These are phyloP conservation scores for Phalacrocorax brasilianus DNA, from an alignment of 2,113 vertebrate species.

Conservation along the genomic window DNA sequence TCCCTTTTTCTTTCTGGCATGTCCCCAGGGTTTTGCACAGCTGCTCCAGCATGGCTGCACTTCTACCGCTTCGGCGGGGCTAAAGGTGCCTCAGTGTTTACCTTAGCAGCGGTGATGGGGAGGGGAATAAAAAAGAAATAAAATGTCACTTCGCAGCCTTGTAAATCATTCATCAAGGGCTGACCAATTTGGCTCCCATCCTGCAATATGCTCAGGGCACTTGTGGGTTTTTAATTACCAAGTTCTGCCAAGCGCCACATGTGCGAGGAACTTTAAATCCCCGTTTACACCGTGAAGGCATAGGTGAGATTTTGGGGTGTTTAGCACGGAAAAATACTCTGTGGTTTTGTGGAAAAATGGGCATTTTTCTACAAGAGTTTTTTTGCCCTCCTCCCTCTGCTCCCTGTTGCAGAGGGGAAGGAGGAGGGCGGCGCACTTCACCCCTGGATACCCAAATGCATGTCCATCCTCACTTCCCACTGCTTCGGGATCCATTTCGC, in stretches of 20 bases:
- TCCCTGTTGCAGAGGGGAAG: not conserved
- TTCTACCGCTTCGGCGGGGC: not conserved
- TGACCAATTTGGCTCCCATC: constrained; percentile 64
- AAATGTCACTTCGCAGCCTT: constrained; percentile 66
- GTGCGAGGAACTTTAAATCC: constrained; percentile 53
- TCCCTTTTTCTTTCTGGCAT: not conserved
- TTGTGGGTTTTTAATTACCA: constrained; percentile 66
- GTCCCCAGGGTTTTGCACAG: not conserved
- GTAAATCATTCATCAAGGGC: constrained; percentile 68
- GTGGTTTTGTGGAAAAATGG: constrained; percentile 32
- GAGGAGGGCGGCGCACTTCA: not conserved
- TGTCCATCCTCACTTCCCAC: not conserved
- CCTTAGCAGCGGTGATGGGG: not conserved
- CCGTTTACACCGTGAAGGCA: not conserved
- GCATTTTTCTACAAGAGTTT: constrained; percentile 28
- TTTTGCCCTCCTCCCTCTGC: not conserved
- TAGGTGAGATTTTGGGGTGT: constrained; percentile 41
- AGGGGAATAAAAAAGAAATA: constrained; percentile 47
- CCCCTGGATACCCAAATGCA: not conserved
- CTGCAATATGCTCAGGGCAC: constrained; percentile 66
- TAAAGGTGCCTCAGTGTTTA: constrained; percentile 46
- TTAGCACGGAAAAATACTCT: constrained; percentile 41
- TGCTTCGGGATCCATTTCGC: constrained; percentile 23
- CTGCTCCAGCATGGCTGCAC: not conserved
- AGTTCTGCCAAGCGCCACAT: constrained; percentile 68